Evolutionary conservation across 2,113 vertebrate species (phyloP), one percentile per base, ranked within the genome.

Genomic region (Cisticola juncidis): DNA sequence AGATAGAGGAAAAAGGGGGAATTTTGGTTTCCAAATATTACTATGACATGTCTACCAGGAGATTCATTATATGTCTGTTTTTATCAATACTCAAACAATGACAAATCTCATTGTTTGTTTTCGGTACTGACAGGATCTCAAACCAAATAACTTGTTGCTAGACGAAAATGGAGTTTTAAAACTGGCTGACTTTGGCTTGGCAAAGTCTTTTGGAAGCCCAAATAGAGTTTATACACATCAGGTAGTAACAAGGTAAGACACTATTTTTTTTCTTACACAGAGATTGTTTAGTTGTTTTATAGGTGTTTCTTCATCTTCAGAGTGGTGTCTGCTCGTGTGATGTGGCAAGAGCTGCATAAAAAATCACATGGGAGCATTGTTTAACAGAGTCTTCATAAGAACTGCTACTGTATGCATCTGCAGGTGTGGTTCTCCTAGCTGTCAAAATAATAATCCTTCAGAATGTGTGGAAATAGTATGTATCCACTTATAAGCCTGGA

Each of bases 141-240:
- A 99, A 95, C 99, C 99, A 86, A 99, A 99, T 97, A 99, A 99
- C 93, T 97, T 99, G 92, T 94, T 99, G 83, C 92, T 99, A 68
- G 99, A 99, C 97, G 99, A 99, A 95, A 99, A 97, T 58, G 99
- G 99, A 4, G 98, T 99, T 92, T 97, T 99, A 92, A 99, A 99
- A 97, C 97, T 99, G 95, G 99, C 99, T 88, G 99, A 99, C 96
- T 99, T 99, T 97, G 99, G 99, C 91, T 96, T 99, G 89, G 99
- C 99, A 73, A 99, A 99, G 95, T 98, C 99, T 53, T 99, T 99
- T 95, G 99, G 99, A 80, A 99, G 99, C 86, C 99, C 99, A 13
- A 99, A 99, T 38, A 98, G 99, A 98, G 97, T 98, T 90, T 99
- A 99, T 92, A 99, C 99, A 9, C 99, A 99, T 95, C 99, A 99